phyloP scores from a whole-genome alignment of 2,113 vertebrate genomes.

The Apeltes quadracus region DNA sequence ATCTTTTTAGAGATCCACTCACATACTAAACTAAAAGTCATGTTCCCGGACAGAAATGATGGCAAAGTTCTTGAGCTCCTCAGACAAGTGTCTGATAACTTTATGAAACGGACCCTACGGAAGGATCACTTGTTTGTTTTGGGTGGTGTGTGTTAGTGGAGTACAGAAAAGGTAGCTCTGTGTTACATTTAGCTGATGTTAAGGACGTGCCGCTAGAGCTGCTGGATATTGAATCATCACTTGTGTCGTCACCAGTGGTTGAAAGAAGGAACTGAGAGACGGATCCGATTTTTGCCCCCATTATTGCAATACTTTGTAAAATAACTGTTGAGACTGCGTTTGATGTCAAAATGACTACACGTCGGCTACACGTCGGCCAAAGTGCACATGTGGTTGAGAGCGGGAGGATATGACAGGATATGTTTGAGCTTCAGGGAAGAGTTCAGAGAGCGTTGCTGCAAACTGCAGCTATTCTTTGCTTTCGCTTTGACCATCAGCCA shows the following conservation, averaged over 20 bases:
- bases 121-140: background rate
- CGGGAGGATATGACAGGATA: constrained; percentile 40
- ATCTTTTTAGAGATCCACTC: background rate
- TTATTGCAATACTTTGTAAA: background rate
- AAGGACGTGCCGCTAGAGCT: too few relatives aligned
- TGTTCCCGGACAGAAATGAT: background rate
- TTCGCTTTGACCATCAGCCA: constrained; percentile 24
- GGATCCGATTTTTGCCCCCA: constrained; percentile 28
- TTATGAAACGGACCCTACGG: background rate
- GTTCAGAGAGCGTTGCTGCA: constrained; percentile 35
- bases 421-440: constrained; percentile 21
- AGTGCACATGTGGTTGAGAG: constrained; percentile 15
- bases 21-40: background rate
- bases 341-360: background rate
- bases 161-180: background rate
- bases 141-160: background rate
- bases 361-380: background rate
- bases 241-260: constrained; percentile 28
- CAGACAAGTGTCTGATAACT: background rate
- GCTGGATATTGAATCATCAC: background rate
- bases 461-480: constrained; percentile 13
- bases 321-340: background rate
- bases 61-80: background rate
- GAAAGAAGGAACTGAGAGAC: constrained; percentile 35
- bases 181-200: too few relatives aligned